Evolutionary conservation across 2,888 invertebrate genomes (phyloP).

Genomic region (Hirtodrosophila confusa): DNA sequence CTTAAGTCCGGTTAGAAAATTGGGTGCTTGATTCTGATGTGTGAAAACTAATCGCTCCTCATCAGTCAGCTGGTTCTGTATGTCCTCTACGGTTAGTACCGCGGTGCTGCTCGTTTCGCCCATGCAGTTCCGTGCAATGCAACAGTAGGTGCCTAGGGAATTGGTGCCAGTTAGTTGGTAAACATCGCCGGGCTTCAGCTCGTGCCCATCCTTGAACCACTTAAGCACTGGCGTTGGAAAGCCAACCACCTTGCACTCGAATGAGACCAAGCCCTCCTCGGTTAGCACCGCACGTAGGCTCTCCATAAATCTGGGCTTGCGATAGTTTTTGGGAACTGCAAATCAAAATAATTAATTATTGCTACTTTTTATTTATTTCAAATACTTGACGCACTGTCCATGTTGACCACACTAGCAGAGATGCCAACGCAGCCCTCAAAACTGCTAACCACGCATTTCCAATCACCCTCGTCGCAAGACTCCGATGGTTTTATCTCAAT

Average conservation of each 20-base stretch:
- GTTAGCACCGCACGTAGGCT: conserved; percentile 94
- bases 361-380: too few species aligned
- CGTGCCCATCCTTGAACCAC: conserved; percentile 97
- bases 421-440: conserved; percentile 90
- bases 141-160: conserved; percentile 94
- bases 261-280: conserved; percentile 95
- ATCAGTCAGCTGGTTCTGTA: conserved; percentile 94
- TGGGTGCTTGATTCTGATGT: conserved; percentile 92
- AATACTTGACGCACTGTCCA: conserved; percentile 88
- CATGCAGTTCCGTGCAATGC: conserved; percentile 95
- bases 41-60: conserved; percentile 88
- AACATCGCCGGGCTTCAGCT: conserved; percentile 95
- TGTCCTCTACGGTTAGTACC: conserved; percentile 94
- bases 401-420: conserved; percentile 89
- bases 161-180: conserved; percentile 96
- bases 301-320: conserved; percentile 95
- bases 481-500: conserved; percentile 90
- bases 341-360: conserved; percentile 38
- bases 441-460: conserved; percentile 94
- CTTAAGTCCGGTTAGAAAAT: conserved; percentile 91
- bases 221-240: conserved; percentile 94
- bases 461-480: conserved; percentile 93
- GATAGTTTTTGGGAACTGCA: conserved; percentile 95
- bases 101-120: conserved; percentile 94
- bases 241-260: conserved; percentile 96